Percentiles rank a stretch among this genome's conserved stretches.
Conservation (phyloP, 64 coral and sea anemone species). For the Stichodactyla helianthus region DNA sequence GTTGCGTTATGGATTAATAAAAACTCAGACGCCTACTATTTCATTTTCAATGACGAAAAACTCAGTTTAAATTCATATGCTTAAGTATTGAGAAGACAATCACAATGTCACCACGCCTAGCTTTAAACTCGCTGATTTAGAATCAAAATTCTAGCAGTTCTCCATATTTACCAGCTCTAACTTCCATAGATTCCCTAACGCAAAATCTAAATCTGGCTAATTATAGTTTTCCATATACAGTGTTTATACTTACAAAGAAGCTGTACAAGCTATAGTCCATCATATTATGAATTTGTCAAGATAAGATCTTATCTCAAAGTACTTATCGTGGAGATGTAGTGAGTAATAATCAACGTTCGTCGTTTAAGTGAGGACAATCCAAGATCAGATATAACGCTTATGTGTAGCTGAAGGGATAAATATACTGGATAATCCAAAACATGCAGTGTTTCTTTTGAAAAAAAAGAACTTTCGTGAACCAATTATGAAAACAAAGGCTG, state of each 20-base stretch:
- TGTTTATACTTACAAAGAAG: constrained; percentile 15
- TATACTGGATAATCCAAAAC: not conserved
- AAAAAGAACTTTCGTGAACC: not conserved
- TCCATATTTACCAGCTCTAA: not conserved
- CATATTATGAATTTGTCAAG: not conserved
- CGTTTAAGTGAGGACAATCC: not conserved
- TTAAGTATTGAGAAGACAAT: not conserved
- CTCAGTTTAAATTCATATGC: not conserved
- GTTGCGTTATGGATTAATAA: not conserved
- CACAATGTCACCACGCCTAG: not conserved
- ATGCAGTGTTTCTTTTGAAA: not conserved
- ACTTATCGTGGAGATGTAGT: not conserved
- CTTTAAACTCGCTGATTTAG: not conserved
- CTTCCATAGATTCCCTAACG: not conserved
- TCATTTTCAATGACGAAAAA: not conserved
- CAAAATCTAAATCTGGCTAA: not conserved
- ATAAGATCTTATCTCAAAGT: not conserved
- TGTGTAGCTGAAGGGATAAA: too few relatives aligned
- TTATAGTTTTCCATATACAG: not conserved
- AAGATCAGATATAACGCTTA: not conserved
- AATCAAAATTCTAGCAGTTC: not conserved
- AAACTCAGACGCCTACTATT: not conserved
- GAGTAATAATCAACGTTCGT: not conserved
- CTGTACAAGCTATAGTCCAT: constrained; percentile 26
- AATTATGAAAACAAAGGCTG: not conserved